A percentile compares a stretch with the other conserved stretches of the same genome.
Conservation (phyloP, 2,888 invertebrate species). For the Cryptophagus acutangulus region DNA sequence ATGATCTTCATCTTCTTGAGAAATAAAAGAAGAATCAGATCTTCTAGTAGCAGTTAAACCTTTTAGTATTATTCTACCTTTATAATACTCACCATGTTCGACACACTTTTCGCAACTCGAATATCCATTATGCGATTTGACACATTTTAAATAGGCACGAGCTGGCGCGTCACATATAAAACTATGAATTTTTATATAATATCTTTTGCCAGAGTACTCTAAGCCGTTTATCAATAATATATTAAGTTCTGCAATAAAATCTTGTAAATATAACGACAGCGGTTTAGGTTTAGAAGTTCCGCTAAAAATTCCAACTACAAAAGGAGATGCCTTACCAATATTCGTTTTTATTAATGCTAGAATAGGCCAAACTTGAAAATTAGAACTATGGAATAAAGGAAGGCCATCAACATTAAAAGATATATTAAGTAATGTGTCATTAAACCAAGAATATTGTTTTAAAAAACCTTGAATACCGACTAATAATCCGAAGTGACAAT, state of each 20-base stretch:
- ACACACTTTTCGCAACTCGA: slow-evolving; percentile 23
- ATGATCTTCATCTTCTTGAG: background rate
- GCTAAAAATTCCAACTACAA: slow-evolving; percentile 15
- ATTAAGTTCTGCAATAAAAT: slow-evolving; percentile 22
- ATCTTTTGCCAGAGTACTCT: slow-evolving; percentile 5
- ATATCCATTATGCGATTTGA: slow-evolving; percentile 21
- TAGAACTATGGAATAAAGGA: slow-evolving; percentile 17
- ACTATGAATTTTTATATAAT: slow-evolving; percentile 16
- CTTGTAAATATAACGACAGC: slow-evolving; percentile 18
- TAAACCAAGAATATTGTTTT: too few relatives aligned
- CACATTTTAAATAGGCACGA: slow-evolving; percentile 20
- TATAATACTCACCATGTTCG: slow-evolving; percentile 13
- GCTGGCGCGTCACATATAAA: slow-evolving; percentile 27
- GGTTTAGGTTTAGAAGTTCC: slow-evolving; percentile 19
- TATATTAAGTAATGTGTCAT: too few relatives aligned
- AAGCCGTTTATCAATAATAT: slow-evolving; percentile 17
- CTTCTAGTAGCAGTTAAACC: background rate
- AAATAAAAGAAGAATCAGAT: background rate
- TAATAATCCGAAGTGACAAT: slow-evolving; percentile 12
- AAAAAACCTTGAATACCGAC: slow-evolving; percentile 2
- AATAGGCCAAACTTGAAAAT: slow-evolving; percentile 18
- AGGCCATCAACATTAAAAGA: slow-evolving; percentile 20
- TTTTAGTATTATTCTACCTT: background rate
- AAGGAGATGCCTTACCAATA: slow-evolving; percentile 8
- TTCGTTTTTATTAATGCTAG: slow-evolving; percentile 13